Conservation (phyloP, 2,113 vertebrate species). For the Theropithecus gelada region DNA sequence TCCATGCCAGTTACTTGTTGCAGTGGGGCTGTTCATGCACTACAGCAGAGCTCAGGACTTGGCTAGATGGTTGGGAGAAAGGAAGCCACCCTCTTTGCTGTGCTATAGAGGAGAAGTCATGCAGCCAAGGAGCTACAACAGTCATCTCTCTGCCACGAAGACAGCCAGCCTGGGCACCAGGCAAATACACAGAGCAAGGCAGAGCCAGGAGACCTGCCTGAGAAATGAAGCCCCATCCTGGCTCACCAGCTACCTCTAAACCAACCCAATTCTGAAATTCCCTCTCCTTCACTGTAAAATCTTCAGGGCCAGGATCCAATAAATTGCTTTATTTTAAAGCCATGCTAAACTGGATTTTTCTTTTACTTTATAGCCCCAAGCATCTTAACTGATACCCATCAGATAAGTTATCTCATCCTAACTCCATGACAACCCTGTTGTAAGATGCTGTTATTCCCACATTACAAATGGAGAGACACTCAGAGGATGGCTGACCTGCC, state of each 20-base stretch:
- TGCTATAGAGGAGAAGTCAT: accelerated
- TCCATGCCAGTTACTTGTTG: neutral
- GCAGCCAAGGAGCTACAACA: no score
- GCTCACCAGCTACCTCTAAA: no score
- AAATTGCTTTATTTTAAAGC: neutral
- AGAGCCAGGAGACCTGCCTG: neutral
- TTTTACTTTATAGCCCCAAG: neutral
- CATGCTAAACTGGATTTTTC: constrained; percentile 1
- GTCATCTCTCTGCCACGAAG: neutral
- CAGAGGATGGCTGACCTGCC: neutral
- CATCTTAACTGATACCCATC: constrained; percentile 17
- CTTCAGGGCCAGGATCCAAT: neutral
- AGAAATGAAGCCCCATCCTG: neutral
- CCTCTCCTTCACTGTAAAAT: neutral
- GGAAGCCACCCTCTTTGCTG: neutral
- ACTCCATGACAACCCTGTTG: constrained; percentile 45
- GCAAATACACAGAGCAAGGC: neutral
- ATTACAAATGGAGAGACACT: neutral
- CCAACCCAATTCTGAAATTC: neutral
- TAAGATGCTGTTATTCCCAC: neutral
- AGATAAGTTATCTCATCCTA: neutral
- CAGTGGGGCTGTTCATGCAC: neutral
- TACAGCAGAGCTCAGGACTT: neutral
- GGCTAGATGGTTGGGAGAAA: neutral
- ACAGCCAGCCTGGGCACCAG: neutral